A percentile compares a stretch with the other conserved stretches of the same genome.
Conservation (phyloP, 2,113 vertebrate species). For the Leiothrix lutea region DNA sequence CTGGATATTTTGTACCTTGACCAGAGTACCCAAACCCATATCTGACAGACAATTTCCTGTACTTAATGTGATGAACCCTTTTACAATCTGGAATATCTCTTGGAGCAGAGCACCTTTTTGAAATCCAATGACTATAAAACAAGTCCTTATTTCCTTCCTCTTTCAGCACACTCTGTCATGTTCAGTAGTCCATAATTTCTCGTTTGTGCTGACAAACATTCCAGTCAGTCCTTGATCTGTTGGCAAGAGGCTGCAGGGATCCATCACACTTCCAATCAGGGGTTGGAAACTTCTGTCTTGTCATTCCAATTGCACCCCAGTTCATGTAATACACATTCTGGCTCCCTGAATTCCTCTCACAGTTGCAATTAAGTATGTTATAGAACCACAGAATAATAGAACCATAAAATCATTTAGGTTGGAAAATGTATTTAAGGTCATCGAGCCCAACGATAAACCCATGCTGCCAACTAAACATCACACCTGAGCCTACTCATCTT, state of each 20-base stretch:
- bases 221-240: background rate
- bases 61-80: background rate
- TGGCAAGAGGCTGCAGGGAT: background rate
- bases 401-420: background rate
- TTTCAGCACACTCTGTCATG: background rate
- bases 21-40: background rate
- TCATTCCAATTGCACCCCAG: accelerated
- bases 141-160: background rate
- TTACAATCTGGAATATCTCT: background rate
- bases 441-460: background rate
- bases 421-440: background rate
- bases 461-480: background rate
- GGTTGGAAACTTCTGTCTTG: background rate
- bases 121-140: background rate
- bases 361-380: background rate
- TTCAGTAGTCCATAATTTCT: constrained; percentile 3
- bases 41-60: constrained; percentile 15
- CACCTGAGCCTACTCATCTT: background rate
- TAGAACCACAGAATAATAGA: background rate
- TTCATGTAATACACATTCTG: background rate
- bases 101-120: background rate
- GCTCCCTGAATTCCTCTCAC: background rate
- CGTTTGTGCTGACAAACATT: background rate
- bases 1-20: background rate
- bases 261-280: background rate